Evolutionary conservation across 2,113 vertebrate genomes (phyloP).

Genomic region (mouse (Mus musculus)): GRCm39 chr13:35370001-35370500

Average conservation of each 20-base stretch:
- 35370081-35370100: neutral
- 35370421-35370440: neutral
- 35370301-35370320: neutral
- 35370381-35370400: neutral
- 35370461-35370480: neutral
- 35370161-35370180: too few species aligned
- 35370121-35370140: neutral
- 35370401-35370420: neutral
- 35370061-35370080: neutral
- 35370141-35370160: neutral
- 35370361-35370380: neutral
- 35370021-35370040: neutral
- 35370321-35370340: neutral
- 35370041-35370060: neutral
- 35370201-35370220: neutral
- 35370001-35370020: neutral
- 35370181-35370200: neutral
- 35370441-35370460: neutral
- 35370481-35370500: neutral
- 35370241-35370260: neutral
- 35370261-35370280: neutral
- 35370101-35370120: neutral
- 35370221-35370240: rapidly evolving
- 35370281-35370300: neutral
- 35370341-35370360: neutral